Percentiles rank a stretch among this genome's conserved stretches.
Evolutionary conservation across 2,797 vertebrate species (phyloP).

Genomic region (Lacerta bilineata): DNA sequence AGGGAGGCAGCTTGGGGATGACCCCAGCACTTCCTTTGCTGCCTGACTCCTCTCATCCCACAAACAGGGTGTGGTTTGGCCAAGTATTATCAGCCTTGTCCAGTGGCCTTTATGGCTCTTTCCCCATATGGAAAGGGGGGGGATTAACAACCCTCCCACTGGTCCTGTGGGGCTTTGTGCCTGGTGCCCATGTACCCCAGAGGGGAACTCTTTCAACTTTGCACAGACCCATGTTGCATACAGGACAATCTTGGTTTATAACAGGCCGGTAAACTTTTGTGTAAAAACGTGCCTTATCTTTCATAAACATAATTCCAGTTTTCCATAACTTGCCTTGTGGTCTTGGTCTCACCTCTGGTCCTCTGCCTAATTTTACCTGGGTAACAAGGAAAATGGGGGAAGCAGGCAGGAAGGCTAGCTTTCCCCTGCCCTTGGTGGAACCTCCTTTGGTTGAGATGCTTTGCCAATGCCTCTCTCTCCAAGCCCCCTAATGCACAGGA

Average conservation of each 20-base stretch:
- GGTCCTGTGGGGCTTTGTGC: background rate
- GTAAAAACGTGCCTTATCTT: conserved; percentile 18
- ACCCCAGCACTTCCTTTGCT: background rate
- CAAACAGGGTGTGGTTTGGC: background rate
- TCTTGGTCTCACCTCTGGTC: no score
- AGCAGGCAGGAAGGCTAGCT: no score
- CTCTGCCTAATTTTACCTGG: no score
- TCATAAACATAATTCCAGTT: conserved; percentile 7
- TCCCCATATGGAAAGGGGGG: background rate
- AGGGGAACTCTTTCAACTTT: no score
- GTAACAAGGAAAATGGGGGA: no score
- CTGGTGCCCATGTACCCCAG: background rate
- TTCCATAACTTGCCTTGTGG: background rate
- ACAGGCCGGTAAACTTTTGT: no score
- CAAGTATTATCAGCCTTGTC: no score
- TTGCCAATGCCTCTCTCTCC: background rate
- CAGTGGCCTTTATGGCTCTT: background rate
- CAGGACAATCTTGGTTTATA: background rate
- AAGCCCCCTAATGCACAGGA: no score
- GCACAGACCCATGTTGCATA: background rate
- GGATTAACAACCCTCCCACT: no score
- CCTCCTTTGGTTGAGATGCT: background rate
- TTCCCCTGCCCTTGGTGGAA: no score
- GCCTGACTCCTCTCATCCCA: background rate
- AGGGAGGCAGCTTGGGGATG: background rate